Evolutionary conservation across 2,888 invertebrate species (phyloP).

Genomic region (Callyntrura sp.): DNA sequence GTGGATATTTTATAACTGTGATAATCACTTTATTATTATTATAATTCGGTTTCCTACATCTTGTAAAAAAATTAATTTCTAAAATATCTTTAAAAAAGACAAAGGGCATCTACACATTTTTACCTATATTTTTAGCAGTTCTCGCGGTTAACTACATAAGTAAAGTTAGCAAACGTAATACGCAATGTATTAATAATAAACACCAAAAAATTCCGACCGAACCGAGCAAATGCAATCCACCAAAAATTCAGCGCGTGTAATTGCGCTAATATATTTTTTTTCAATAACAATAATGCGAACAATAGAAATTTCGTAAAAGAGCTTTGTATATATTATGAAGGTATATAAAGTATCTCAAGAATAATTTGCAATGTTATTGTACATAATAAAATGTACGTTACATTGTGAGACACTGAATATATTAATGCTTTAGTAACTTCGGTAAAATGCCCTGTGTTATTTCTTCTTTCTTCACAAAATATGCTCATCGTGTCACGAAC

Average conservation of each 20-base stretch:
- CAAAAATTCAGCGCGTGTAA: not conserved
- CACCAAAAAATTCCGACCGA: not conserved
- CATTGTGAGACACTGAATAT: not conserved
- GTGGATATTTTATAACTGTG: constrained; percentile 28
- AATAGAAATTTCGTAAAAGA: constrained; percentile 2
- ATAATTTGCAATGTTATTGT: not conserved
- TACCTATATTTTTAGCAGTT: constrained; percentile 1
- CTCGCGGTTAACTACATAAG: constrained; percentile 19
- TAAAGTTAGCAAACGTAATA: not conserved
- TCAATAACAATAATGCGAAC: not conserved
- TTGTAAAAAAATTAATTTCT: constrained; percentile 39
- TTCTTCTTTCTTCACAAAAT: not conserved
- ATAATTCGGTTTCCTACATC: constrained; percentile 76
- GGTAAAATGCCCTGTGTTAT: not conserved
- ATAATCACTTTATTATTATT: constrained; percentile 49
- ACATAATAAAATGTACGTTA: not conserved
- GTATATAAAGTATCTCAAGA: not conserved
- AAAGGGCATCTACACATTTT: constrained; percentile 14
- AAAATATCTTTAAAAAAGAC: constrained; percentile 2
- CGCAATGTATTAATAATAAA: not conserved
- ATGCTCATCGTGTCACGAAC: not conserved
- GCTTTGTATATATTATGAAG: not conserved
- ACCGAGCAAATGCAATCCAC: not conserved
- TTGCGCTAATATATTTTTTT: no score
- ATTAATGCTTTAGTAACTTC: not conserved